These are phyloP conservation scores for Agonum fuliginosum DNA, from an alignment of 2,888 invertebrate genomes.

Conservation along the genomic window DNA sequence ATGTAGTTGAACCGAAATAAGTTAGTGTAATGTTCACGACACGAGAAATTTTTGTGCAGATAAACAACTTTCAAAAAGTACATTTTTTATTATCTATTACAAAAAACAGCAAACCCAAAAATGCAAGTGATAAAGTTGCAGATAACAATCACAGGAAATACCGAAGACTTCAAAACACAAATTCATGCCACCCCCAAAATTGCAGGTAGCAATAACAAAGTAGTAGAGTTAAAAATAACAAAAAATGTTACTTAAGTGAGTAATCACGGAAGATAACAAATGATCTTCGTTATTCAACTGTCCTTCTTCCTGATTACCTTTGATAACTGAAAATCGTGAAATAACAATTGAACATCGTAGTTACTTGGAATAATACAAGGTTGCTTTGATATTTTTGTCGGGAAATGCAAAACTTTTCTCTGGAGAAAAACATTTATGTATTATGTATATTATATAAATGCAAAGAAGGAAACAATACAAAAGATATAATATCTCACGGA, in stretches of 20 bases:
- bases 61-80: neutral
- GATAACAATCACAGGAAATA: neutral
- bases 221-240: slow-evolving; percentile 13
- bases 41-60: too few species aligned
- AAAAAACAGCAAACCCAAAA: too few species aligned
- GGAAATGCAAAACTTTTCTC: slow-evolving; percentile 8
- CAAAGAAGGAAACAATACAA: too few species aligned
- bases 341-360: slow-evolving; percentile 33
- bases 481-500: too few species aligned
- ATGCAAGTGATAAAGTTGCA: neutral
- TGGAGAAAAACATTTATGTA: too few species aligned
- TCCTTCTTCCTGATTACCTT: slow-evolving; percentile 45
- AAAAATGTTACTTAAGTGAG: slow-evolving; percentile 15
- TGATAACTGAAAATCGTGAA: slow-evolving; percentile 46
- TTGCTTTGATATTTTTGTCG: neutral
- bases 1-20: too few species aligned
- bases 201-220: neutral
- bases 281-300: slow-evolving; percentile 13
- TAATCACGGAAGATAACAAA: slow-evolving; percentile 3
- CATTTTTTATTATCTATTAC: slow-evolving; percentile 3
- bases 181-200: neutral
- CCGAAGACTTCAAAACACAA: neutral
- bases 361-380: slow-evolving; percentile 27
- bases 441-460: too few species aligned
- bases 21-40: too few species aligned